A percentile compares a stretch with the other conserved stretches of the same genome.
phyloP scores from a whole-genome alignment of 2,888 invertebrate genomes.

The Eupithecia vulgata region DNA sequence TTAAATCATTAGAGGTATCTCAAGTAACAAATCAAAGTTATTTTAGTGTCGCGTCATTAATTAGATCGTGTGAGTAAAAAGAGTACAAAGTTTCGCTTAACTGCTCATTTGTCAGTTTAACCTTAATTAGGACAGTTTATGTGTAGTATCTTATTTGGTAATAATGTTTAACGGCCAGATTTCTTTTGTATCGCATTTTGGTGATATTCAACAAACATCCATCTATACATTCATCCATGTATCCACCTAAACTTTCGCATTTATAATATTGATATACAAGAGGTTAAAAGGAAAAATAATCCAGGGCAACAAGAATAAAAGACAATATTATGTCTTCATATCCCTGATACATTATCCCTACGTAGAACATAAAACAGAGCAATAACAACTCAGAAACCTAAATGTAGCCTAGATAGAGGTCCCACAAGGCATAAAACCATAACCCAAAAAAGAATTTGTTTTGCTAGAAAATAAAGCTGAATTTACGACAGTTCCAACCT shows the following conservation, averaged over 20 bases:
- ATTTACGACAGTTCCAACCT: conserved; percentile 11
- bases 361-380: conserved; percentile 1
- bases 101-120: conserved; percentile 62
- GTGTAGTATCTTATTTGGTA: neutral
- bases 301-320: neutral
- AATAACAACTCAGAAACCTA: neutral
- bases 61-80: conserved; percentile 70
- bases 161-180: neutral
- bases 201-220: neutral
- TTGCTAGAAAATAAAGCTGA: conserved; percentile 14
- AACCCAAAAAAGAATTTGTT: neutral
- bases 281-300: too few species aligned
- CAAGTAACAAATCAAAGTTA: conserved; percentile 72
- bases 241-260: too few species aligned
- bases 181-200: neutral
- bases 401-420: neutral
- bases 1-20: conserved; percentile 45
- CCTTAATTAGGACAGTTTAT: conserved; percentile 61
- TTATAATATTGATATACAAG: too few species aligned
- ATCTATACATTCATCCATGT: too few species aligned
- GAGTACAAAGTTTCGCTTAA: conserved; percentile 62
- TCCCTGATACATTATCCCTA: neutral
- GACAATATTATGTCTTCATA: neutral
- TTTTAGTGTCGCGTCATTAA: conserved; percentile 73
- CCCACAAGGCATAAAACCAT: conserved; percentile 2